phyloP scores from a whole-genome alignment of 1,140 invertebrate genomes.

The Atta texana region DNA sequence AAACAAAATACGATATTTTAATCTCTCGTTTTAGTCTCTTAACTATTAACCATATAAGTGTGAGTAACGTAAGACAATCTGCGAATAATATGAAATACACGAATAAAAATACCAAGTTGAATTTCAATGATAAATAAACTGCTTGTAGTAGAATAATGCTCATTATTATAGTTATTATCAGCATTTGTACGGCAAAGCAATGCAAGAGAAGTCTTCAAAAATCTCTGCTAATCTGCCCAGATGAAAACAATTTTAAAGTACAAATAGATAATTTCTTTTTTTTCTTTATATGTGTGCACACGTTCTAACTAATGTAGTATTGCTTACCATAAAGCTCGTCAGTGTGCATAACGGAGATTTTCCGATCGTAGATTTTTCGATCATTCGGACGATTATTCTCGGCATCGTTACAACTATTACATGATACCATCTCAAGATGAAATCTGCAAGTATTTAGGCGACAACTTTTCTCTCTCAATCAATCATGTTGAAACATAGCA shows the following conservation, averaged over 20 bases:
- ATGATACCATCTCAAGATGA: neutral
- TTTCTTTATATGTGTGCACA: no score
- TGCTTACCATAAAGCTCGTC: slow-evolving; percentile 23
- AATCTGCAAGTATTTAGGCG: neutral
- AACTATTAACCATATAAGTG: neutral
- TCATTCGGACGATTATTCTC: neutral
- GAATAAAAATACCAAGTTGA: neutral
- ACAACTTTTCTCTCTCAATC: neutral
- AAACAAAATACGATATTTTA: neutral
- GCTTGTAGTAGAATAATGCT: neutral
- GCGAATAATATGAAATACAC: neutral
- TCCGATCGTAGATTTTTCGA: neutral
- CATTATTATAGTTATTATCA: neutral
- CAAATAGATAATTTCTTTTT: no score
- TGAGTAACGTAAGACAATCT: no score
- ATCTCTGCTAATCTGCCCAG: neutral
- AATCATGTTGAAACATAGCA: neutral
- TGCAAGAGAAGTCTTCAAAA: neutral
- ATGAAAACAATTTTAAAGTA: no score
- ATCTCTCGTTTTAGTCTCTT: neutral
- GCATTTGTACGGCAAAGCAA: neutral
- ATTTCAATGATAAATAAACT: neutral
- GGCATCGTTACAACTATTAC: neutral
- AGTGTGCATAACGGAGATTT: slow-evolving; percentile 15
- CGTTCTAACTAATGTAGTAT: neutral